Conservation (phyloP, 2,888 invertebrate genomes). For the Acronicta aceris region DNA sequence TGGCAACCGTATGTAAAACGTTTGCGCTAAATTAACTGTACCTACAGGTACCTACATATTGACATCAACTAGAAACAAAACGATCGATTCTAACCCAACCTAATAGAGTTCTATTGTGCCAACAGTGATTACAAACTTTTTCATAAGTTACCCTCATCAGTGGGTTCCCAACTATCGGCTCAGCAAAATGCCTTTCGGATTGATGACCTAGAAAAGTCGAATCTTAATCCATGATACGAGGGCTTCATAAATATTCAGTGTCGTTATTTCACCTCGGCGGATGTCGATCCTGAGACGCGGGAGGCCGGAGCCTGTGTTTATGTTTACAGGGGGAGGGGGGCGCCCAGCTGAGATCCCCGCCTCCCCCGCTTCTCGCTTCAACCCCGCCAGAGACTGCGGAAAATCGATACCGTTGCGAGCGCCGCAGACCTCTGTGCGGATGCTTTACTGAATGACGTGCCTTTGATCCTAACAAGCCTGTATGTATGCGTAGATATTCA, state of each 20-base stretch:
- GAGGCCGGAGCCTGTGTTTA: constrained; percentile 80
- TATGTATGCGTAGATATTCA: constrained; percentile 38
- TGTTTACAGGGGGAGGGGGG: constrained; percentile 81
- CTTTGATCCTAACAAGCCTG: constrained; percentile 64
- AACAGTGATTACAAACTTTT: constrained; percentile 49
- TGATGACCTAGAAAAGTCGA: constrained; percentile 85
- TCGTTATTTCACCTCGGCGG: constrained; percentile 86
- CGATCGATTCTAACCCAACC: constrained; percentile 40
- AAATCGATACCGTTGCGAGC: constrained; percentile 84
- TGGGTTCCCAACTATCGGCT: constrained; percentile 49
- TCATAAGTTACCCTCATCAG: constrained; percentile 48
- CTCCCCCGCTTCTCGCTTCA: constrained; percentile 47
- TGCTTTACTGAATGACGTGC: constrained; percentile 67
- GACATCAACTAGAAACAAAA: constrained; percentile 39
- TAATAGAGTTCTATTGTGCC: constrained; percentile 28
- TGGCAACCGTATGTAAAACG: constrained; percentile 43
- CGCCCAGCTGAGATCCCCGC: constrained; percentile 81
- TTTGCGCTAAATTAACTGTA: constrained; percentile 47
- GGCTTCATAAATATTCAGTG: constrained; percentile 87
- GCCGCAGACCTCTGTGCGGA: constrained; percentile 74
- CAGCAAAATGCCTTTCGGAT: constrained; percentile 68
- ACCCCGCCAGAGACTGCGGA: constrained; percentile 73
- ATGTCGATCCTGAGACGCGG: constrained; percentile 78
- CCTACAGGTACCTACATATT: constrained; percentile 14
- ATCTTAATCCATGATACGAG: constrained; percentile 84